Percentiles rank a stretch among this genome's conserved stretches.
Conservation (phyloP, 2,797 vertebrate genomes). For the Anabas testudineus region DNA sequence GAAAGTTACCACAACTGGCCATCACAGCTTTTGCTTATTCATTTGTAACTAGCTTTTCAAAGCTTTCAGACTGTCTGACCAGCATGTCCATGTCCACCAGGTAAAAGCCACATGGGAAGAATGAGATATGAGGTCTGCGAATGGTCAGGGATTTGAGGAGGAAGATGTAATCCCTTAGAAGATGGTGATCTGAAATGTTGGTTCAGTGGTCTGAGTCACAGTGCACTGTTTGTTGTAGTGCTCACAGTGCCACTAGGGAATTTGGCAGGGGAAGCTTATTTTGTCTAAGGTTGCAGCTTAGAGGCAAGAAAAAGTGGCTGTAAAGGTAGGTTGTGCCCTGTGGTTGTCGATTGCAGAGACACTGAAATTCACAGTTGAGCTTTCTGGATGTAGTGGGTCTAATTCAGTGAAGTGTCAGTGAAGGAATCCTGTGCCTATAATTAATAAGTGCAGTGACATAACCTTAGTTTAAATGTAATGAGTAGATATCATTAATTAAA, state of each 20-base stretch:
- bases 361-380: slow-evolving; percentile 11
- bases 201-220: slow-evolving; percentile 27
- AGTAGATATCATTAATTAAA: no score
- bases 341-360: neutral
- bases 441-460: slow-evolving; percentile 9
- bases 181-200: slow-evolving; percentile 42
- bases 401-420: slow-evolving; percentile 7
- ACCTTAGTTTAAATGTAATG: neutral
- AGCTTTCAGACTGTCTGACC: slow-evolving; percentile 1
- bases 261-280: slow-evolving; percentile 23
- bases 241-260: slow-evolving; percentile 26
- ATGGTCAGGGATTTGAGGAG: slow-evolving; percentile 30
- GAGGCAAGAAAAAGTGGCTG: neutral
- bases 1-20: neutral
- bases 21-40: neutral
- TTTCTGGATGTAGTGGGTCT: slow-evolving; percentile 12
- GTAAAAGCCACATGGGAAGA: slow-evolving; percentile 10
- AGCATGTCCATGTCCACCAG: neutral
- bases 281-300: slow-evolving; percentile 33
- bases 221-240: slow-evolving; percentile 41
- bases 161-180: slow-evolving; percentile 39
- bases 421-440: neutral
- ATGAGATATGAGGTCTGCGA: slow-evolving; percentile 17
- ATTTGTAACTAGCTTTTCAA: neutral
- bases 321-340: slow-evolving; percentile 9